Base-by-base conservation (phyloP, 2,888 invertebrate species). In the Oxyteleia sp. region DNA sequence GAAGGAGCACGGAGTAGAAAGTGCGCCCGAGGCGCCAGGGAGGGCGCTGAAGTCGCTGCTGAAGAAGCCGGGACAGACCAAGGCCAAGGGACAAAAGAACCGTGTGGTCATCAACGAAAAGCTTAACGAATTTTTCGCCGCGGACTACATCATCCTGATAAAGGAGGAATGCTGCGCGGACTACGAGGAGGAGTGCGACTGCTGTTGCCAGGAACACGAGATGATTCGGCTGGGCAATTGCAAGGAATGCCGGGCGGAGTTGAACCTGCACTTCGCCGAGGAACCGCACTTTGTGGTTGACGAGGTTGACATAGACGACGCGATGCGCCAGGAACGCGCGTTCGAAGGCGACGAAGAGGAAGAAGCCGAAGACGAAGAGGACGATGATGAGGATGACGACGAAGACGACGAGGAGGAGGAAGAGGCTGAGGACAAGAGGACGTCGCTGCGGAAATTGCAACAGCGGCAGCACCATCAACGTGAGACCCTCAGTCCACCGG, bases 101-200 rank as follows among this genome's bases (percentile, higher is more conserved):
- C 95, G 97, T 72, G 98, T 98, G 20, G 96, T 97, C 64, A 98
- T 98, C 91, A 97, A 98, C 92, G 98, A 98, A 94, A 97, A 96
- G 90, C 95, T 97, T 66, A 98, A 98, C 94, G 97, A 97, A 93
- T 98, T 97, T 94, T 98, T 98, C 93, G 98, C 98, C 89, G 98
- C 98, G 63, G 98, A 98, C 94, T 98, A 98, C 91, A 98, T 98
- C 90, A 98, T 98, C 89, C 95, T 98, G 84, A 97, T 98, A 85
- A 96, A 98, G 81, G 98, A 98, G 92, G 98, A 98, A 92, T 97
- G 97, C 91, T 96, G 96, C 89, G 97, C 96, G 91, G 97, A 97
- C 76, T 97, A 97, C 90, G 97, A 97, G 91, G 95, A 95, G 83
- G 95, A 95, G 87, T 96, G 95, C 92, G 95, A 96, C 74, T 94